Base-by-base conservation (phyloP, 2,888 invertebrate species). In the Limenitis camilla region DNA sequence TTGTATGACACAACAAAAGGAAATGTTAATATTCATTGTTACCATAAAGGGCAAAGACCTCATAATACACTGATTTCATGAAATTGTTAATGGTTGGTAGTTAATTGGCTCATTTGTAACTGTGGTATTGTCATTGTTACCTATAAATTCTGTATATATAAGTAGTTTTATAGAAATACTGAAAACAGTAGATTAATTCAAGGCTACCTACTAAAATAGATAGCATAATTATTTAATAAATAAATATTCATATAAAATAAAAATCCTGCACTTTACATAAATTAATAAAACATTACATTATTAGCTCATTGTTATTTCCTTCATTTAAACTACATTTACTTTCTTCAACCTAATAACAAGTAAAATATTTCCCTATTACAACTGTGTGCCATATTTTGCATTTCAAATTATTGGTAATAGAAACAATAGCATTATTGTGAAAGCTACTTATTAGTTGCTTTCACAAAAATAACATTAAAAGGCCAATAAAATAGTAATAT, bases 31-130 rank as follows among this genome's bases (percentile, higher is more conserved):
- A 47, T 43, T 10, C 32, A 46, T 40, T 49, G 45, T 49, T 39
- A 44, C 30, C 9, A 48, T 33, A 43, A 43, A 57, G 57, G 55
- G 55, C 57, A 57, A 57, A 52, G 55, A 52, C 55, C 57, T 57
- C 52, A 52, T 45, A 43, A 46, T 57, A 40, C 40, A 52, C 40
- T 55, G 54, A 49, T 55, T 54, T 52, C 45, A 52, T 53, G 42
- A 43, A 56, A 52, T 52, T 49, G 32, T 44, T 53, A 44, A 52
- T 52, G 52, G 32, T 41, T 53, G 44, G 49, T 57, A 47, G 48
- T 56, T 53, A 56, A 56, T 56, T 56, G 56, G 53, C 53, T 48
- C 50, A 45, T 56, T 53, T 53, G 32, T 46, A 45, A 51, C 44
- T 56, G 36, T 38, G 31, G 39, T 38, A 33, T 32, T 52, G 43